Percentiles rank a stretch among this genome's conserved stretches.
Conservation (phyloP, 2,888 invertebrate species). For the Poecilus cupreus region DNA sequence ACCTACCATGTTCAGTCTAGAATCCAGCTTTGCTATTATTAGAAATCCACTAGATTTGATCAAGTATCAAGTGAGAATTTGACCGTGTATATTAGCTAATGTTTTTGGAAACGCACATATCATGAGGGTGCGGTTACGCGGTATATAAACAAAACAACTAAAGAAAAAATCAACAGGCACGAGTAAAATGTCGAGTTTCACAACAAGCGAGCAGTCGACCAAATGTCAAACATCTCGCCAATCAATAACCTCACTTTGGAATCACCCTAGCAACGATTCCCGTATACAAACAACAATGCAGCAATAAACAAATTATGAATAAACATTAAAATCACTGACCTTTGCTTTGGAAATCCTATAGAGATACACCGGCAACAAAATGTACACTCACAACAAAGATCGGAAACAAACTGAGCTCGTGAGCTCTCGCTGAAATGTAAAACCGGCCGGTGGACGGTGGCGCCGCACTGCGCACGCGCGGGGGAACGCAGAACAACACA, state of each 20-base stretch:
- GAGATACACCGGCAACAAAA: neutral
- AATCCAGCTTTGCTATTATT: neutral
- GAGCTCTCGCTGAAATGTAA: neutral
- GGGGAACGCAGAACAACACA: neutral
- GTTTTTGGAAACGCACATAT: slow-evolving; percentile 6
- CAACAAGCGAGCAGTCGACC: no score
- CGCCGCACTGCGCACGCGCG: neutral
- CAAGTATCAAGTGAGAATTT: neutral
- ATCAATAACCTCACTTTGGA: no score
- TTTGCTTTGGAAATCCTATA: neutral
- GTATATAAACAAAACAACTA: no score
- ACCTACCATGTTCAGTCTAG: neutral
- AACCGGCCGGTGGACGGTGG: neutral
- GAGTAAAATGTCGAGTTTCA: neutral
- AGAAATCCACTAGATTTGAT: neutral
- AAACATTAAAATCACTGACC: neutral
- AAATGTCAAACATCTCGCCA: no score
- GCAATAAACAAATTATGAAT: neutral
- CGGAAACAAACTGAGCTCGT: neutral
- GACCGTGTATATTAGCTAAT: neutral
- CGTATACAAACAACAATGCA: neutral
- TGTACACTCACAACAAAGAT: neutral
- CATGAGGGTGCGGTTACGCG: neutral
- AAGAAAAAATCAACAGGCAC: no score
- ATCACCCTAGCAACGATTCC: neutral